Evolutionary conservation across 2,113 vertebrate species (phyloP), one percentile per base, ranked within the genome.

Genomic region (Euleptes europaea): DNA sequence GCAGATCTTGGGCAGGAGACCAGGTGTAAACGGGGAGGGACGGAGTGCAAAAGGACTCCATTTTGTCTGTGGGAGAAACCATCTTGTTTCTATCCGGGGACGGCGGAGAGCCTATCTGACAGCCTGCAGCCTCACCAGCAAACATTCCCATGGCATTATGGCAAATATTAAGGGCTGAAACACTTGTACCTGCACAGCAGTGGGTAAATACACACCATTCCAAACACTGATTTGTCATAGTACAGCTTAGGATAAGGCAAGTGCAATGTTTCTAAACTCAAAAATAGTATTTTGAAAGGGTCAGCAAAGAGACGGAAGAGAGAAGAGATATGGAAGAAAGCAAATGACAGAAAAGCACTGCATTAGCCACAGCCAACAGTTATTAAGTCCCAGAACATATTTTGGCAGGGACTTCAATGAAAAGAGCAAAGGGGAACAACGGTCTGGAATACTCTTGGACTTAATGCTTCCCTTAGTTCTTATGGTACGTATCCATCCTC

Each of bases 281-380:
- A 31, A 82, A 57, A 60, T 5, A 51, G 79, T 31, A 17, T 8
- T 82, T 82, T 44, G 3, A 44, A 51, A 33, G 67, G 0, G 54
- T n/a, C 38, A 78, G 65, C 74, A 38, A 14, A 82, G 47, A 66
- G 14, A 10, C n/a, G 84, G 75, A 51, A 88, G 19, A 65, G 0
- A 82, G 88, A 86, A 67, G 51, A 83, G 2, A 15, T 54, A 72
- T 19, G 51, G 31, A 28, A 51, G 74, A 35, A 54, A 89, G 17
- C 38, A 85, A 83, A 87, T 35, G 12, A 90, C 65, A 49, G 72
- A 69, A 35, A 84, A 60, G 60, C 23, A 69, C 75, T 82, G 85
- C 31, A 78, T 77, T 38, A 42, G 19, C 0, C 63, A 65, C 40
- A 69, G 73, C 80, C 1, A 47, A 73, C 84, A 86, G 47, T 77